Conservation (phyloP, 2,113 vertebrate species). For the Triplophysa rosa region DNA sequence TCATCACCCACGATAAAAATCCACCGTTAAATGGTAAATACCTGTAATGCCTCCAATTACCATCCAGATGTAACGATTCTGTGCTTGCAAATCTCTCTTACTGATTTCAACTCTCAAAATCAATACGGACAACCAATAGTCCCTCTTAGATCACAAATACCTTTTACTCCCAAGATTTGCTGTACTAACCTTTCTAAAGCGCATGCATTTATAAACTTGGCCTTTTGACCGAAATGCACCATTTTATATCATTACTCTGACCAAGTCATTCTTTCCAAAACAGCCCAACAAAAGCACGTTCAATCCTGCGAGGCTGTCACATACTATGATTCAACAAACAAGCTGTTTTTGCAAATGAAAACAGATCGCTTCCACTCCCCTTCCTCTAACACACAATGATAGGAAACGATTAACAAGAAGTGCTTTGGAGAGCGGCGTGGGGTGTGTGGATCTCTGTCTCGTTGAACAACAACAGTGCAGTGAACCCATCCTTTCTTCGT, state of each 20-base stretch:
- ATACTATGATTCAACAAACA: slow-evolving; percentile 58
- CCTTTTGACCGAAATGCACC: background rate
- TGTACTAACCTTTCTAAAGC: background rate
- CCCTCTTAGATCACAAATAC: slow-evolving; percentile 28
- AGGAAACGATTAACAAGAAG: slow-evolving; percentile 76
- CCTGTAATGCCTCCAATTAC: slow-evolving; percentile 35
- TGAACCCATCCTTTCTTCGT: slow-evolving; percentile 42
- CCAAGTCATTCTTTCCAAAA: background rate
- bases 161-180: slow-evolving; percentile 29
- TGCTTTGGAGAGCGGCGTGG: slow-evolving; percentile 41
- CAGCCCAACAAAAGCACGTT: background rate
- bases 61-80: slow-evolving; percentile 28
- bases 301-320: slow-evolving; percentile 34
- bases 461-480: slow-evolving; percentile 52
- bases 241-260: background rate
- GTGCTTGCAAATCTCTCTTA: slow-evolving; percentile 52
- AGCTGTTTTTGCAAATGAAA: slow-evolving; percentile 63
- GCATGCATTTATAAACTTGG: background rate
- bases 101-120: slow-evolving; percentile 55
- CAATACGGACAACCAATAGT: slow-evolving; percentile 55
- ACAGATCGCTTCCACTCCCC: slow-evolving; percentile 65
- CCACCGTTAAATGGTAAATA: slow-evolving; percentile 9
- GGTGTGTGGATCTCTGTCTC: slow-evolving; percentile 36
- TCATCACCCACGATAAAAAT: slow-evolving; percentile 16
- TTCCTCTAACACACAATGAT: slow-evolving; percentile 75